Conservation (phyloP, 92 coral and sea anemone species). For the Chrysogorgia sp. region DNA sequence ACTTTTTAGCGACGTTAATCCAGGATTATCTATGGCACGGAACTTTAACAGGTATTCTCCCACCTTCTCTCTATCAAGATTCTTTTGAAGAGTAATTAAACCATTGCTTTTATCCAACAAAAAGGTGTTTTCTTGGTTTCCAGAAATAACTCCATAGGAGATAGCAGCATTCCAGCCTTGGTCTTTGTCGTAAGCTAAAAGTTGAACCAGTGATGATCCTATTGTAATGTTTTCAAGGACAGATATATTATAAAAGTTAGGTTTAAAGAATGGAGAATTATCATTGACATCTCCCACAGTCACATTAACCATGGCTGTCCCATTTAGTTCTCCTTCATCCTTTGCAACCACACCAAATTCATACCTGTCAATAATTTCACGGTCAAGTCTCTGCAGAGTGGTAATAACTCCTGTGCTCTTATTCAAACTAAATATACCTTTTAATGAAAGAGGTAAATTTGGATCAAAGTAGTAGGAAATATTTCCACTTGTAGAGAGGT, state of each 20-base stretch:
- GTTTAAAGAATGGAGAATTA: constrained; percentile 77
- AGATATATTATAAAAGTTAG: constrained; percentile 58
- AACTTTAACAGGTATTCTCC: constrained; percentile 68
- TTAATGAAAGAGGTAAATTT: neutral
- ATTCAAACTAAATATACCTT: constrained; percentile 59
- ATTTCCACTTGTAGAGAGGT: constrained; percentile 52
- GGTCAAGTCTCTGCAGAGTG: constrained; percentile 71
- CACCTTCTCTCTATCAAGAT: constrained; percentile 82
- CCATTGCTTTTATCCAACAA: constrained; percentile 62
- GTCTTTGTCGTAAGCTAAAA: constrained; percentile 79
- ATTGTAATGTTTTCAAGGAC: constrained; percentile 66
- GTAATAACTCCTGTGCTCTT: constrained; percentile 66
- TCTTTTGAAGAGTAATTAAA: constrained; percentile 57
- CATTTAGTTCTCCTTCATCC: constrained; percentile 79
- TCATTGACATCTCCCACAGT: constrained; percentile 82
- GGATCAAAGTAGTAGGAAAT: constrained; percentile 54
- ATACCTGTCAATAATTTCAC: constrained; percentile 67
- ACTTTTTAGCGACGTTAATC: constrained; percentile 60
- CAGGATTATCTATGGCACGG: constrained; percentile 79
- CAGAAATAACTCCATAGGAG: constrained; percentile 60
- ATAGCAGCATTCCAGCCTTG: constrained; percentile 72
- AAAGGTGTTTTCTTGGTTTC: constrained; percentile 71
- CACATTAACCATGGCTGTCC: constrained; percentile 65
- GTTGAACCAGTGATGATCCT: constrained; percentile 53
- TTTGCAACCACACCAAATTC: constrained; percentile 67